Base-by-base conservation (phyloP, 2,888 invertebrate genomes). In the Drosophila cracens region DNA sequence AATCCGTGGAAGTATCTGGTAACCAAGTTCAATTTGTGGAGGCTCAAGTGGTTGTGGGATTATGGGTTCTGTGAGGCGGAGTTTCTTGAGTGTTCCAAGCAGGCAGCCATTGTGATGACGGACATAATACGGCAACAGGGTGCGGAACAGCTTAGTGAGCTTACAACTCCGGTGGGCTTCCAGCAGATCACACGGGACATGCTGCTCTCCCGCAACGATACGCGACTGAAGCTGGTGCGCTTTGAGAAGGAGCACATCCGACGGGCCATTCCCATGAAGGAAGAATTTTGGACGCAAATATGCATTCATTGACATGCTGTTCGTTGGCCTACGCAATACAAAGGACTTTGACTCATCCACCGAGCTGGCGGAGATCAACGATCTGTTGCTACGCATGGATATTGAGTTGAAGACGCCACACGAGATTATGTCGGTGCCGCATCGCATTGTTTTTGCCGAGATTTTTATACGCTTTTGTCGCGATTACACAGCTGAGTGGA, bases 231-330 rank as follows among this genome's bases (percentile, higher is more conserved):
- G 66, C 66, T 93, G 71, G 81, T 93, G 2, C 82, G 91, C 7
- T 93, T 93, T 76, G 85, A 92, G 25, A 59, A 67, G 58, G 87
- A 91, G 64, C 93, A 93, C 49, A 75, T 93, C 51, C 90, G 91
- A 1, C 83, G 91, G 1, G 91, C 93, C 33, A 91, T 93, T 67
- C 92, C 92, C 52, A 90, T 92, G 79, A 90, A 90, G 90, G 0
- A 80, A 87, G 27, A 88, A 90, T 46, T 87, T 80, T 67, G 92
- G 92, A 79, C 94, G 94, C 78, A 94, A 94, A 79, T 94, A 94
- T 87, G 95, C 95, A 79, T 94, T 95, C 78, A 94, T 95, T 48
- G 95, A 95, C 80, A 95, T 95, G 95, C 93, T 95, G 3, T 95
- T 95, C 87, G 92, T 95, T 64, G 95, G 94, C 1, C 91, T 95